phyloP scores from a whole-genome alignment of 2,888 invertebrate genomes.

The Brenthis hecate region DNA sequence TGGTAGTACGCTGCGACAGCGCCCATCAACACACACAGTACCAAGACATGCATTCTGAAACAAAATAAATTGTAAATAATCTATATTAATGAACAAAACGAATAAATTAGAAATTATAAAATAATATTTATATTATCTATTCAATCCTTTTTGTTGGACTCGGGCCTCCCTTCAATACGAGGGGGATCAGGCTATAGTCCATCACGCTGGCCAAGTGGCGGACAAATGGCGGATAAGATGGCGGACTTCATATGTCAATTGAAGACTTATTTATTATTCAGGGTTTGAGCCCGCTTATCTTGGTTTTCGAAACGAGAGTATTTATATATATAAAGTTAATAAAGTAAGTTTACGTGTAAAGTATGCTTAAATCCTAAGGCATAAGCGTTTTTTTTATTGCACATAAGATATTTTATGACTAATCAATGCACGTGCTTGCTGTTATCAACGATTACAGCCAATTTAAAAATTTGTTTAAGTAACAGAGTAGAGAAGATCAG shows the following conservation, averaged over 20 bases:
- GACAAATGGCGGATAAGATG: too few species aligned
- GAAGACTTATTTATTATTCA: too few species aligned
- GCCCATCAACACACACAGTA: slow-evolving; percentile 44
- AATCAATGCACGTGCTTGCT: slow-evolving; percentile 25
- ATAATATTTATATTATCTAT: background rate
- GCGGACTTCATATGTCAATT: too few species aligned
- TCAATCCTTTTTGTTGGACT: too few species aligned
- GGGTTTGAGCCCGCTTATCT: too few species aligned
- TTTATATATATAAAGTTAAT: too few species aligned
- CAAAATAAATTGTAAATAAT: slow-evolving; percentile 34
- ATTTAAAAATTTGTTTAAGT: slow-evolving; percentile 35
- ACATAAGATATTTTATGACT: slow-evolving; percentile 2
- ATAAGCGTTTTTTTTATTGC: background rate
- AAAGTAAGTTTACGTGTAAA: too few species aligned
- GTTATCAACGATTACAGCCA: slow-evolving; percentile 36
- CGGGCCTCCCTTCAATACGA: too few species aligned
- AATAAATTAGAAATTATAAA: background rate
- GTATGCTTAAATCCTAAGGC: background rate
- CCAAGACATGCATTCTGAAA: slow-evolving; percentile 54
- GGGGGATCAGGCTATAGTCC: too few species aligned
- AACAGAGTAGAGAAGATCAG: slow-evolving; percentile 15
- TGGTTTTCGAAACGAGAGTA: too few species aligned
- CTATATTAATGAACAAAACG: background rate
- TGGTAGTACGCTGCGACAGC: slow-evolving; percentile 56
- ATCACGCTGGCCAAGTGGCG: too few species aligned